These are phyloP conservation scores for Portevinia maculata DNA, from an alignment of 2,888 invertebrate genomes.

Conservation along the genomic window DNA sequence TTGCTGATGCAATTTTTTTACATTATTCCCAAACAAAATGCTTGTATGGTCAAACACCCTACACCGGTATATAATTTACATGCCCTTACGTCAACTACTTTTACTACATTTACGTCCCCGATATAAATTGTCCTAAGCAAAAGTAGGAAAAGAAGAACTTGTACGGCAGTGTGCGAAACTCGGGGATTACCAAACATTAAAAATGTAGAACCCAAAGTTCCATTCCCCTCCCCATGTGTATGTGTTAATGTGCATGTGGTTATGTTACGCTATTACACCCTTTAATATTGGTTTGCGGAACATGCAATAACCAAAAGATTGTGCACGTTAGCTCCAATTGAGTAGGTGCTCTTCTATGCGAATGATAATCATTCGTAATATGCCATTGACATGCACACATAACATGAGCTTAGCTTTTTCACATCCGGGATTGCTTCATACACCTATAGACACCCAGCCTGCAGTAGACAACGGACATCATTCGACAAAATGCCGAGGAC, in stretches of 20 bases:
- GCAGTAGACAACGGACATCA: neutral
- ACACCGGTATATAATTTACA: no score
- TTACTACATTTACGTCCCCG: no score
- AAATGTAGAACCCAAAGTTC: conserved; percentile 39
- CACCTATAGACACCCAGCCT: neutral
- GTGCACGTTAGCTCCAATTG: conserved; percentile 36
- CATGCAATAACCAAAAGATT: conserved; percentile 22
- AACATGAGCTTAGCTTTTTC: conserved; percentile 43
- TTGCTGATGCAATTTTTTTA: no score
- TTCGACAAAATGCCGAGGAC: conserved; percentile 2
- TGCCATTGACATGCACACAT: conserved; percentile 45
- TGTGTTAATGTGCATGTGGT: conserved; percentile 28
- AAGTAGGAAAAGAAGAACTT: neutral
- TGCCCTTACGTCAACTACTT: no score
- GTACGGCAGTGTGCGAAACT: neutral
- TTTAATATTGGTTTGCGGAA: conserved; percentile 30
- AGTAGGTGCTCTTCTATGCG: conserved; percentile 31
- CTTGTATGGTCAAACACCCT: no score
- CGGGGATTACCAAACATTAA: conserved; percentile 52
- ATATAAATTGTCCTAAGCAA: neutral
- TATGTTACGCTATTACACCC: conserved; percentile 57
- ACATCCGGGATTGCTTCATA: neutral
- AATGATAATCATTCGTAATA: conserved; percentile 63
- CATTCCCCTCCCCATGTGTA: neutral
- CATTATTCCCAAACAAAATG: no score